A percentile compares a stretch with the other conserved stretches of the same genome.
phyloP scores from a whole-genome alignment of 2,888 invertebrate genomes.

The Macaria liturata region DNA sequence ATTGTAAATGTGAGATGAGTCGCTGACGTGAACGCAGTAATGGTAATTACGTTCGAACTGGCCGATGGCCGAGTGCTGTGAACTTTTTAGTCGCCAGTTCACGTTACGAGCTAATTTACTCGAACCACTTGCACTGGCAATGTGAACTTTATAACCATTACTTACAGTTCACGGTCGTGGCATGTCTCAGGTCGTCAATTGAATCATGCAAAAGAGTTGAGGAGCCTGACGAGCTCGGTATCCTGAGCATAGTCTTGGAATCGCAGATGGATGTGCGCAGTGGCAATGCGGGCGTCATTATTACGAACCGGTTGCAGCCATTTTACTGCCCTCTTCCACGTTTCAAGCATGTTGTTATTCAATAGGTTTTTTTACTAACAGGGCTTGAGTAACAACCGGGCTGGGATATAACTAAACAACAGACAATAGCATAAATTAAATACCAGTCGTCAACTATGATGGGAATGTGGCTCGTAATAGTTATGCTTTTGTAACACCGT shows the following conservation, averaged over 20 bases:
- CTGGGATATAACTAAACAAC: no score
- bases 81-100: slow-evolving; percentile 4
- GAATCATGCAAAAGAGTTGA: no score
- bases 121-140: no score
- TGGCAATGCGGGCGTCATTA: slow-evolving; percentile 28
- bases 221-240: no score
- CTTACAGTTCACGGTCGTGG: no score
- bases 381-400: neutral
- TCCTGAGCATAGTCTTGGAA: slow-evolving; percentile 3
- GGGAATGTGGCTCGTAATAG: no score
- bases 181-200: no score
- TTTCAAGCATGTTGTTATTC: slow-evolving; percentile 3
- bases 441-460: no score
- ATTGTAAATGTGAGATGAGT: slow-evolving; percentile 52
- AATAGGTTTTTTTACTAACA: neutral
- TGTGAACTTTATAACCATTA: no score
- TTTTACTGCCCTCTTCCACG: slow-evolving; percentile 15
- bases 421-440: no score
- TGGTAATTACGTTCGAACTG: slow-evolving; percentile 14
- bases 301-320: slow-evolving; percentile 33
- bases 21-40: slow-evolving; percentile 37
- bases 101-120: neutral
- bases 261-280: slow-evolving; percentile 14
- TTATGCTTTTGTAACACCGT: neutral
- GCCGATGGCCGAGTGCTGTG: slow-evolving; percentile 10